Conservation (phyloP, 2,797 vertebrate genomes). For the Propithecus perrieri region DNA sequence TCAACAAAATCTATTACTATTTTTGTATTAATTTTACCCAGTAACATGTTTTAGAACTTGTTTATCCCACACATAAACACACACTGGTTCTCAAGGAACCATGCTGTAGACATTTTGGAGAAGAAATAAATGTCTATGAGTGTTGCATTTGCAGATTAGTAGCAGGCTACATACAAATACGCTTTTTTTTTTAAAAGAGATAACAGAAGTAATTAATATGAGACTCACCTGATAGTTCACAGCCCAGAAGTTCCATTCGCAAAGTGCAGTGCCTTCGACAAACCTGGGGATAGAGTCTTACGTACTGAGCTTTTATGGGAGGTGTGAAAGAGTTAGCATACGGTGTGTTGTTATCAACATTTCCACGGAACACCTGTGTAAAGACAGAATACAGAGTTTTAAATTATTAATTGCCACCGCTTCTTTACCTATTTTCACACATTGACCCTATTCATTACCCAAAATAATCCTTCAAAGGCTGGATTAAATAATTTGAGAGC, state of each 20-base stretch:
- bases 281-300: slow-evolving; percentile 97
- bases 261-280: slow-evolving; percentile 98
- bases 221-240: slow-evolving; percentile 94
- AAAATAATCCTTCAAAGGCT: neutral
- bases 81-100: neutral
- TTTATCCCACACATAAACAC: neutral
- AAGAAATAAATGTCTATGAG: neutral
- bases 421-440: slow-evolving; percentile 12
- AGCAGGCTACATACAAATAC: neutral
- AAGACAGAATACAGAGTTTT: neutral
- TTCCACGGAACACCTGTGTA: slow-evolving; percentile 94
- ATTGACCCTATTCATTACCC: neutral
- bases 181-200: neutral
- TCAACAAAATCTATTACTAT: neutral
- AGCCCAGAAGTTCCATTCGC: slow-evolving; percentile 98
- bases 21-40: neutral
- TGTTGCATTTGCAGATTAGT: neutral
- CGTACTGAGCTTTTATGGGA: slow-evolving; percentile 96
- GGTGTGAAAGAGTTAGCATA: slow-evolving; percentile 98
- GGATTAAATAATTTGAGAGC: neutral
- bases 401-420: neutral
- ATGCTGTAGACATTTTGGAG: neutral
- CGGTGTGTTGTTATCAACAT: slow-evolving; percentile 97
- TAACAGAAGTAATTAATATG: neutral
- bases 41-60: neutral